Evolutionary conservation across 2,113 vertebrate species (phyloP), one percentile per base, ranked within the genome.

Genomic region (Crotalus tigris): DNA sequence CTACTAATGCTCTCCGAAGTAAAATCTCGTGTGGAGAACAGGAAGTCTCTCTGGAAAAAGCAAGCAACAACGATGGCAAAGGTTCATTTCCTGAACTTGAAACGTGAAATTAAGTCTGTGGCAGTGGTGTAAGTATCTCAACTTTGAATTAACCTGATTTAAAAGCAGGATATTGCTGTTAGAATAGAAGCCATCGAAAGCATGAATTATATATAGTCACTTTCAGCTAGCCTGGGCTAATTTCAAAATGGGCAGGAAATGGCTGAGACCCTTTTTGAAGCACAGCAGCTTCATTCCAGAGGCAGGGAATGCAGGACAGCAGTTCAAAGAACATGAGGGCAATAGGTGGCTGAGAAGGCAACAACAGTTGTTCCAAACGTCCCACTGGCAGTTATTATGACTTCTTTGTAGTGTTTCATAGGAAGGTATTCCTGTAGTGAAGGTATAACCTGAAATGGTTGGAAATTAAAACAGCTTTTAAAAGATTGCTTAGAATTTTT

Each of bases 1-100:
- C 98, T 99, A 75, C 98, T 99, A 88, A 95, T 97, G 57, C 98
- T 99, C 92, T 98, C 98, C 0, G 98, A 99, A 95, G 93, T 96
- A 1, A 98, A 97, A 92, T 97, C 98, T 0, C 97, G 98, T 0
- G 90, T 95, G 0, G 94, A 98, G 95, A 97, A 96, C 9, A 98
- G 89, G 46, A 96, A 94, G 7, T 97, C 97, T 46, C 98, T 99
- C 88, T 99, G 99, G 99, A 98, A 97, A 94, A 99, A 99, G 97
- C 99, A 99, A 97, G 98, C 98, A 94, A 97, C 97, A 93, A 97
- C 98, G 7, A 94, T 99, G 91, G 98, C 98, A 2, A 98, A 98
- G 97, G 97, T 99, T 93, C 99, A 99, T 94, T 97, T 99, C 94
- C 98, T 99, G 39, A 99, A 98, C 91, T 97, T 99, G 96, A 97